Evolutionary conservation across 2,797 vertebrate genomes (phyloP), one percentile per base, ranked within the genome.

Genomic region (Notolabrus celidotus): DNA sequence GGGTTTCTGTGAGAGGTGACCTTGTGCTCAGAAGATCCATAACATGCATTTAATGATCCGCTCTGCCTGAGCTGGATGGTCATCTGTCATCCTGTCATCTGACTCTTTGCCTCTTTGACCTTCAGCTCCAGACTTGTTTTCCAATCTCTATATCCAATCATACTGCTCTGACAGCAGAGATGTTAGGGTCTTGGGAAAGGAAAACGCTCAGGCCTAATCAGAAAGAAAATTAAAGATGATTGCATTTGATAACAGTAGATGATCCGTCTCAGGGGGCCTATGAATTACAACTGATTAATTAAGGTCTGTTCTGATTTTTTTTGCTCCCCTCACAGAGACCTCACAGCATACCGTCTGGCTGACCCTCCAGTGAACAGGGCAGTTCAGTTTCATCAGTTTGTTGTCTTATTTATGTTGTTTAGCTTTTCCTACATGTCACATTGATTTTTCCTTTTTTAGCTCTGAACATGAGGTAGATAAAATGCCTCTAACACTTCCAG

Each of bases 21-120:
- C 67, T 74, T 74, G 61, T 31, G 22, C 22, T 10, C 36, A 46
- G 17, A 46, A 55, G 59, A 67, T 34, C 69, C 22, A 82, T 66
- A 53, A 72, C 70, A 54, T 49, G 16, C 14, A 9, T 52, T 45
- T 23, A 45, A 65, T 66, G 34, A 42, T 2, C 42, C 31, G 29
- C 39, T 72, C 2, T 33, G 19, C 7, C 1, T 22, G 27, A 51
- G 68, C 20, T 31, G 55, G 42, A 61, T 9, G 42, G 27, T 47
- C 54, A 20, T 79, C 31, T 57, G 50, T 81, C 64, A 73, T 41
- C 10, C 17, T 53, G n/a, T 60, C 7, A 0, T 19, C 25, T 41
- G 17, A 5, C 22, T 23, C 3, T 10, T 25, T 1, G 3, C 55
- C 59, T 36, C 49, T 23, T 73, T 73, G 39, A 55, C 54, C 50